Conservation (phyloP, 2,113 vertebrate species). For the Hippocampus abdominalis region DNA sequence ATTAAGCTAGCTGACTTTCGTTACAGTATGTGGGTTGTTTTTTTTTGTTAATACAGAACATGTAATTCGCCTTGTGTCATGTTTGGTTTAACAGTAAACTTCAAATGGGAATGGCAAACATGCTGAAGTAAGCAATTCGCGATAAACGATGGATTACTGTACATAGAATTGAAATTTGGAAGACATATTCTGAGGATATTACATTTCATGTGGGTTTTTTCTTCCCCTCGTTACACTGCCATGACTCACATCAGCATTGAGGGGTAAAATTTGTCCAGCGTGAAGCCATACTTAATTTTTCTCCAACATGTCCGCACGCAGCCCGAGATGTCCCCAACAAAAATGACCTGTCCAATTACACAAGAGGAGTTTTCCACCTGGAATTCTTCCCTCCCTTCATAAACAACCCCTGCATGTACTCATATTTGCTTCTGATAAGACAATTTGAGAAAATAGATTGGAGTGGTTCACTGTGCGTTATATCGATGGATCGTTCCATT, state of each 20-base stretch:
- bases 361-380: constrained; percentile 37
- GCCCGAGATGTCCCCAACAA: constrained; percentile 74
- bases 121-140: too few relatives aligned
- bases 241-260: background rate
- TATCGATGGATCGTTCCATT: constrained; percentile 95
- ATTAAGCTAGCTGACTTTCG: too few relatives aligned
- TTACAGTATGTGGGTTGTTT: too few relatives aligned
- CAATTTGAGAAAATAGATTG: constrained; percentile 90
- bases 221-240: background rate
- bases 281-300: constrained; percentile 58
- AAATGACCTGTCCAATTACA: constrained; percentile 82
- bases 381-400: constrained; percentile 61
- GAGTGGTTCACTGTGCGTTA: constrained; percentile 93
- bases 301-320: constrained; percentile 78
- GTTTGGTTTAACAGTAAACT: too few relatives aligned
- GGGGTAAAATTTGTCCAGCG: background rate
- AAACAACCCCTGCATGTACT: constrained; percentile 79
- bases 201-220: background rate
- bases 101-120: too few relatives aligned
- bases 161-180: background rate
- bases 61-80: too few relatives aligned
- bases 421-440: constrained; percentile 92
- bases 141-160: background rate
- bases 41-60: too few relatives aligned
- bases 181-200: background rate